Evolutionary conservation across 2,797 vertebrate species (phyloP).

Genomic region (Triplophysa yarkandensis): DNA sequence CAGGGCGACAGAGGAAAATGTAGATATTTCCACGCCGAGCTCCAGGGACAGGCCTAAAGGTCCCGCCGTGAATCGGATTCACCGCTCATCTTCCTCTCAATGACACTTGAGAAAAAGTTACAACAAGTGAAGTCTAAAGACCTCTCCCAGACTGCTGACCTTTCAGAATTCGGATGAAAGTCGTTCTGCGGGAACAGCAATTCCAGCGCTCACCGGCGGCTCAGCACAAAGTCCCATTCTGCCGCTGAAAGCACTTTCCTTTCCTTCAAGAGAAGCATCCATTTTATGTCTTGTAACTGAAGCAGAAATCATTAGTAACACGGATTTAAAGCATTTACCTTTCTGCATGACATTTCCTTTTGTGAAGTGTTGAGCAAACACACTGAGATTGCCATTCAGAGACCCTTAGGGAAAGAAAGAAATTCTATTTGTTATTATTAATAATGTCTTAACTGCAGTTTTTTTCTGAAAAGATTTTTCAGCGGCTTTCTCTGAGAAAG

Average conservation of each 20-base stretch:
- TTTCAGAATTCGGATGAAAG: conserved; percentile 41
- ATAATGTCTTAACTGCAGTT: background rate
- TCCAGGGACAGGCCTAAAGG: background rate
- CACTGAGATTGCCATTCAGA: background rate
- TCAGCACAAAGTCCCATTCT: conserved; percentile 19
- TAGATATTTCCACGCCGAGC: conserved; percentile 8
- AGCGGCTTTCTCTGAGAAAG: background rate
- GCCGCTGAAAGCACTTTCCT: conserved; percentile 47
- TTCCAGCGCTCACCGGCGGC: conserved; percentile 19
- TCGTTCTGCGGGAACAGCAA: conserved; percentile 57
- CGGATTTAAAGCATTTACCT: background rate
- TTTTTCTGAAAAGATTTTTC: too few relatives aligned
- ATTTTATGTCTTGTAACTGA: conserved; percentile 38
- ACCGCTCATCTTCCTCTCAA: conserved; percentile 27
- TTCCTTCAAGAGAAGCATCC: conserved; percentile 35
- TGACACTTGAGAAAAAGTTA: conserved; percentile 52
- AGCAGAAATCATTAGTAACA: conserved; percentile 35
- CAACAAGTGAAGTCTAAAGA: conserved; percentile 42
- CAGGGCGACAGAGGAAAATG: background rate
- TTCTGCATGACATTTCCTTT: background rate
- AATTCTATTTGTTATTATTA: background rate
- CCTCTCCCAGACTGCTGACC: conserved; percentile 54
- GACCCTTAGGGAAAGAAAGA: background rate
- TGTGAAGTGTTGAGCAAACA: background rate
- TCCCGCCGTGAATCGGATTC: conserved; percentile 30